phyloP scores from a whole-genome alignment of 2,797 vertebrate species.

The Diceros bicornis region DNA sequence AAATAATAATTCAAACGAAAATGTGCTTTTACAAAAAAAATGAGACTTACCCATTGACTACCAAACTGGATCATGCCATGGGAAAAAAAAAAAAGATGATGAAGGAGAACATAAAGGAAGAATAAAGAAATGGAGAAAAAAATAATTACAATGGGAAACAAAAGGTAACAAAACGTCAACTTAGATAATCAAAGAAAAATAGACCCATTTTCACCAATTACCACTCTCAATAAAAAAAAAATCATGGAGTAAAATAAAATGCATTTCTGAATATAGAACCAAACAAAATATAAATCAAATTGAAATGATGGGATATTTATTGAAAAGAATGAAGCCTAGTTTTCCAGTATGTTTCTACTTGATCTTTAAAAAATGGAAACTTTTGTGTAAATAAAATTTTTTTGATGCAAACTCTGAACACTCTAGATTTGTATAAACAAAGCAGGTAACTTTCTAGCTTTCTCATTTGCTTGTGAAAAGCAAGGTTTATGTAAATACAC shows the following conservation, averaged over 20 bases:
- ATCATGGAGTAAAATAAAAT: not conserved
- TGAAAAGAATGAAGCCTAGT: not conserved
- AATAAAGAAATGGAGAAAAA: constrained; percentile 89
- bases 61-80: constrained; percentile 91
- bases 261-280: constrained; percentile 37
- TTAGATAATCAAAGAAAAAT: constrained; percentile 70
- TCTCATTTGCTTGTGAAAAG: constrained; percentile 81
- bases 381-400: constrained; percentile 60
- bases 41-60: constrained; percentile 97
- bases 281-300: constrained; percentile 53
- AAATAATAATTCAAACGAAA: constrained; percentile 67
- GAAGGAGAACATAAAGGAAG: constrained; percentile 84
- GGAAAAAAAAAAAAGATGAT: constrained; percentile 89
- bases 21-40: constrained; percentile 45
- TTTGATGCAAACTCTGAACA: constrained; percentile 67
- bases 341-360: constrained; percentile 30
- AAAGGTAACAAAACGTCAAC: constrained; percentile 78
- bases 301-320: constrained; percentile 30
- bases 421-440: constrained; percentile 82
- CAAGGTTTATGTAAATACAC: constrained; percentile 77
- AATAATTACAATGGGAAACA: constrained; percentile 82
- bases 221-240: constrained; percentile 67
- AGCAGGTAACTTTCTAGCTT: constrained; percentile 56
- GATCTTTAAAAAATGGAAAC: constrained; percentile 35
- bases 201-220: constrained; percentile 4